These are phyloP conservation scores for Labia minor DNA, from an alignment of 2,888 invertebrate genomes.

Conservation along the genomic window DNA sequence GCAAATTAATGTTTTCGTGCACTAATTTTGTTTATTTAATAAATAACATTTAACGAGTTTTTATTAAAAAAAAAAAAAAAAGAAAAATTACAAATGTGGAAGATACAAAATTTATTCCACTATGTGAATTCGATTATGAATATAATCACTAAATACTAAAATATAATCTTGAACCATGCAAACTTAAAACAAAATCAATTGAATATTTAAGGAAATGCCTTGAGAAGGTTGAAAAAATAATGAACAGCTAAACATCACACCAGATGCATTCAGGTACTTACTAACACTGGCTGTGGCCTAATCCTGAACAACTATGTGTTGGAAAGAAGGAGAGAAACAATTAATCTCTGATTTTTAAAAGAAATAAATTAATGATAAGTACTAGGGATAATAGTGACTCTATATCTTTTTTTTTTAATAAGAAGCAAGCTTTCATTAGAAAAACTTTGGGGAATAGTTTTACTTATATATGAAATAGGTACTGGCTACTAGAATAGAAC, in stretches of 20 bases:
- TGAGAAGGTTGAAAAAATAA: slow-evolving; percentile 17
- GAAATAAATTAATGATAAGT: not conserved
- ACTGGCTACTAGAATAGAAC: not conserved
- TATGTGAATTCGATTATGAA: not conserved
- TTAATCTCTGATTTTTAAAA: slow-evolving; percentile 20
- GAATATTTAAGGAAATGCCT: slow-evolving; percentile 14
- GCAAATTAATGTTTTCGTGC: too few relatives aligned
- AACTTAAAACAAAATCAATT: not conserved
- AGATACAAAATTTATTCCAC: not conserved
- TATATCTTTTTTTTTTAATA: not conserved
- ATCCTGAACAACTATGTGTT: slow-evolving; percentile 92
- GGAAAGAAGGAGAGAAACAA: slow-evolving; percentile 35
- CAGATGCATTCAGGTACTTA: slow-evolving; percentile 64
- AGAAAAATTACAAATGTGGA: not conserved
- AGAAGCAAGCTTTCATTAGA: not conserved
- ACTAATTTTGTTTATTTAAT: too few relatives aligned
- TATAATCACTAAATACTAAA: slow-evolving; percentile 6
- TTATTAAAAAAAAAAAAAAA: not conserved
- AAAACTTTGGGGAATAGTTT: not conserved
- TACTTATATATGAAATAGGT: not conserved
- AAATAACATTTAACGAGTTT: not conserved
- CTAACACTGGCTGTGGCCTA: slow-evolving; percentile 95
- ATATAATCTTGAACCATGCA: too few relatives aligned
- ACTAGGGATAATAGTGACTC: not conserved
- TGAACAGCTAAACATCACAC: slow-evolving; percentile 34